Conservation (phyloP, 2,888 invertebrate genomes). For the Drosophila mimetica region DNA sequence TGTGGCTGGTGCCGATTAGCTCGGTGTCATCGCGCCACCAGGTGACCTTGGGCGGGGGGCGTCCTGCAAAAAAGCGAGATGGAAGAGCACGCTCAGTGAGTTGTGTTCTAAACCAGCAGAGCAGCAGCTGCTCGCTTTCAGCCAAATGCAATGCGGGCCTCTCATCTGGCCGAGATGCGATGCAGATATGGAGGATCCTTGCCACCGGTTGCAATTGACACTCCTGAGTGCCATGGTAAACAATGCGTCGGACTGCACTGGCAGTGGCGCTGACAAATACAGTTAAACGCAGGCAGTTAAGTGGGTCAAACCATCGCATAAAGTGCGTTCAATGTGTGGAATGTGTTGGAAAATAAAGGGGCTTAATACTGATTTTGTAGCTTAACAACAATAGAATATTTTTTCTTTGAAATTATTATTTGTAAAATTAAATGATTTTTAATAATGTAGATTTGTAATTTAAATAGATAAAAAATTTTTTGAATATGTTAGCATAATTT, state of each 20-base stretch:
- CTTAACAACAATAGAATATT: not conserved
- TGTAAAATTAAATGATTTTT: not conserved
- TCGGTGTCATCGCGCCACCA: constrained; percentile 93
- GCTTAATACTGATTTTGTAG: not conserved
- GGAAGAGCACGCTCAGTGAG: not conserved
- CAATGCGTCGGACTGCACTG: constrained; percentile 39
- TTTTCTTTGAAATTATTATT: not conserved
- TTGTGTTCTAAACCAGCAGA: not conserved
- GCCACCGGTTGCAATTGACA: constrained; percentile 29
- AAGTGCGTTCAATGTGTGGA: constrained; percentile 3
- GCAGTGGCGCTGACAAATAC: constrained; percentile 23
- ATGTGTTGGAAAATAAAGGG: not conserved
- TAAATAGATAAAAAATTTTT: too few relatives aligned
- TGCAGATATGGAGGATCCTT: constrained; percentile 6
- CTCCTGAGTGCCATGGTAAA: constrained; percentile 25
- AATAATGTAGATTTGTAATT: too few relatives aligned
- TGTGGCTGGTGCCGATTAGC: constrained; percentile 89
- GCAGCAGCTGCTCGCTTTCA: constrained; percentile 11
- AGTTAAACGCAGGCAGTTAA: constrained; percentile 23
- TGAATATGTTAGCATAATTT: too few relatives aligned
- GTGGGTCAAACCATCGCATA: constrained; percentile 22
- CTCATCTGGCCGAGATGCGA: not conserved
- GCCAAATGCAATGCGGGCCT: constrained; percentile 16
- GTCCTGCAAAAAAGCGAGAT: constrained; percentile 86
- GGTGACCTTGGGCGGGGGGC: constrained; percentile 91